Conservation (phyloP, 2,113 vertebrate genomes). For the Ceyx cyanopectus region DNA sequence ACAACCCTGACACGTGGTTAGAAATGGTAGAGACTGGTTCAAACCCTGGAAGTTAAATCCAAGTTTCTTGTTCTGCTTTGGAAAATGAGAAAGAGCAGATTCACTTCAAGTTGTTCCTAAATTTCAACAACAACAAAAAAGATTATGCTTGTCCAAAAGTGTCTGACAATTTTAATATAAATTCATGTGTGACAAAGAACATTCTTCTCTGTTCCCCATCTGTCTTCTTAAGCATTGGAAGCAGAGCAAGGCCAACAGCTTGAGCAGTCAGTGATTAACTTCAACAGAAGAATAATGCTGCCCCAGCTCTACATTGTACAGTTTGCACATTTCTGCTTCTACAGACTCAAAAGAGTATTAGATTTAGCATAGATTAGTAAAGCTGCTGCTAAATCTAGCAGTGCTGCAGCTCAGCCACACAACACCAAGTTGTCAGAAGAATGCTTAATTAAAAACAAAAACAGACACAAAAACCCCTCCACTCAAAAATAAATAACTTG, state of each 20-base stretch:
- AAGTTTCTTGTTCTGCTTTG: background rate
- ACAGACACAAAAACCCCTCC: fast-evolving
- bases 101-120: background rate
- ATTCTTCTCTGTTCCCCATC: background rate
- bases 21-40: background rate
- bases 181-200: constrained; percentile 1
- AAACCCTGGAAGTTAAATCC: background rate
- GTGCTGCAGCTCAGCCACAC: background rate
- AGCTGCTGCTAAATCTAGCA: background rate
- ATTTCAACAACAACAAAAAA: background rate
- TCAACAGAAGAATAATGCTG: background rate
- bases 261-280: background rate
- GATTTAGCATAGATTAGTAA: background rate
- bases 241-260: background rate
- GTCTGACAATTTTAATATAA: background rate
- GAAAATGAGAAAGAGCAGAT: constrained; percentile 9
- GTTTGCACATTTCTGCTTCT: background rate
- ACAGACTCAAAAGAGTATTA: background rate
- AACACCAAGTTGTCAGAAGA: background rate
- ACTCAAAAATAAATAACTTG: background rate
- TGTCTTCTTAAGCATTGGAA: background rate
- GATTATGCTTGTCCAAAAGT: background rate
- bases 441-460: background rate
- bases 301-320: background rate
- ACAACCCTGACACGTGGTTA: background rate